Base-by-base conservation (phyloP, 2,888 invertebrate species). In the Pimpla rufipes region DNA sequence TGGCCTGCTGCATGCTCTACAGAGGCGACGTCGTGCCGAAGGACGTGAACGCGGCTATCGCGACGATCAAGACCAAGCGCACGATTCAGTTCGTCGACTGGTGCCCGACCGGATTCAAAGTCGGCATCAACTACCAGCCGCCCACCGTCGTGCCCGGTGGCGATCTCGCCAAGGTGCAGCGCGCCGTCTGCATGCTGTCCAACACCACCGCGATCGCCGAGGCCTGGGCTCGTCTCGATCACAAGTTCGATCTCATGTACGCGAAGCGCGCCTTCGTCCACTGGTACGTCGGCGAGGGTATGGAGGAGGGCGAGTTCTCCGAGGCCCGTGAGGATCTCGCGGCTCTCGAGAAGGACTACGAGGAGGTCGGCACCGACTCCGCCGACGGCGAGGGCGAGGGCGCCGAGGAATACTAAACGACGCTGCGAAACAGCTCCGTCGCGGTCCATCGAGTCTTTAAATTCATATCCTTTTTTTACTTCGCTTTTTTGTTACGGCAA, bases 161-260 rank as follows among this genome's bases (percentile, higher is more conserved):
- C 40, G 98, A 98, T 93, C 94, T 98, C 93, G 98, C 98, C 86
- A 98, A 98, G 95, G 98, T 98, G 42, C 98, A 98, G 94, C 97
- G 99, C 90, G 98, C 98, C 87, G 98, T 99, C 29, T 99, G 99
- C 96, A 99, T 99, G 98, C 95, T 99, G 95, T 98, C 98, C 93
- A 99, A 99, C 95, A 99, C 98, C 87, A 99, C 98, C 8, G 98
- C 99, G 89, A 98, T 99, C 93, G 98, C 98, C 21, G 98, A 99
- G 94, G 98, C 99, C 55, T 99, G 98, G 98, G 98, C 98, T 23
- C 96, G 98, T 91, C 95, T 99, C 85, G 98, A 99, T 94, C 98
- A 98, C 94, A 98, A 98, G 94, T 98, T 98, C 94, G 98, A 98
- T 94, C 95, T 98, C 85, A 98, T 98, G 98, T 99, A 98, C 94